phyloP scores from a whole-genome alignment of 2,113 vertebrate species.

The Scalopus aquaticus region DNA sequence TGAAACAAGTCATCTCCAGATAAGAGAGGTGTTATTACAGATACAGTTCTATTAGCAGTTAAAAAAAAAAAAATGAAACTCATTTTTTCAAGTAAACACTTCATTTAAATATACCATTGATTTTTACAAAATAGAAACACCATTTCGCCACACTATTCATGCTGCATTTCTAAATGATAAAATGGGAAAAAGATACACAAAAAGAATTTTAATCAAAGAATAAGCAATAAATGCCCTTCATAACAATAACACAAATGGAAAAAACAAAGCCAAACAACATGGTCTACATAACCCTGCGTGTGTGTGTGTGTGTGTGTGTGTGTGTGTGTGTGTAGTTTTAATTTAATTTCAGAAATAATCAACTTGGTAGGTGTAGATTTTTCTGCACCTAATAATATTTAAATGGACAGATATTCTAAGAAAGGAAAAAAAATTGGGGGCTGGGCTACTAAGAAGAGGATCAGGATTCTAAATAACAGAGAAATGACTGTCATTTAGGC shows the following conservation, averaged over 20 bases:
- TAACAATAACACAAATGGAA: background rate
- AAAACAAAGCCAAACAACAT: background rate
- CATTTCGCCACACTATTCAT: background rate
- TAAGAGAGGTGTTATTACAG: constrained; percentile 64
- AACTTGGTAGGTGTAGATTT: background rate
- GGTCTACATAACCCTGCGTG: background rate
- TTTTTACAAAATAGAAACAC: constrained; percentile 64
- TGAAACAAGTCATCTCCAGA: constrained; percentile 62
- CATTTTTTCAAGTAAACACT: constrained; percentile 71
- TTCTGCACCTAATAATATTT: background rate
- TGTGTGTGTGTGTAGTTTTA: background rate
- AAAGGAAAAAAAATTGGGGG: background rate
- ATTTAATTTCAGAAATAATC: background rate
- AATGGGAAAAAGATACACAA: constrained; percentile 38
- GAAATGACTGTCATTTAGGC: background rate
- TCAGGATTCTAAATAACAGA: background rate
- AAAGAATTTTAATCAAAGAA: constrained; percentile 53
- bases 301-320: too few species aligned
- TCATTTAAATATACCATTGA: constrained; percentile 72
- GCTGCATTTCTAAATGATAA: constrained; percentile 8
- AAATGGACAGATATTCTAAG: constrained; percentile 20
- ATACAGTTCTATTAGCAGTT: constrained; percentile 62
- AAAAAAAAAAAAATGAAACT: constrained; percentile 65
- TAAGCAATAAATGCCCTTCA: background rate
- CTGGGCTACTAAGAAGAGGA: background rate